Percentiles rank a stretch among this genome's conserved stretches.
These are phyloP conservation scores for Tinea trinotella DNA, from an alignment of 2,888 invertebrate species.

Conservation along the genomic window DNA sequence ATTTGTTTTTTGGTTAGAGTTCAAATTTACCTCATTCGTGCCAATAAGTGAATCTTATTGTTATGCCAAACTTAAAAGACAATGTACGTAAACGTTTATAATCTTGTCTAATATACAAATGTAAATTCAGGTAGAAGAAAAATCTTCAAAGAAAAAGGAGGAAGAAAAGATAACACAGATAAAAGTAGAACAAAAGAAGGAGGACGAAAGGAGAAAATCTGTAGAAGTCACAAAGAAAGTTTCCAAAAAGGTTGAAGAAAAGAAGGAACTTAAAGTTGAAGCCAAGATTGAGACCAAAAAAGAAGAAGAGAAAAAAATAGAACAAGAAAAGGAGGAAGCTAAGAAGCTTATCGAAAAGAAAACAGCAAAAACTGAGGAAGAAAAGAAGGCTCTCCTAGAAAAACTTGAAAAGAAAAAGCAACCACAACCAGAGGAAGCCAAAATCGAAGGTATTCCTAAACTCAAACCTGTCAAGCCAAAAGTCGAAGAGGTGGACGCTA, in stretches of 20 bases:
- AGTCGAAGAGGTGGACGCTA: constrained; percentile 58
- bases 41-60: too few relatives aligned
- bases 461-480: constrained; percentile 69
- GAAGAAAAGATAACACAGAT: constrained; percentile 52
- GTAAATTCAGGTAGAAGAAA: constrained; percentile 38
- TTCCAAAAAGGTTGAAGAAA: constrained; percentile 41
- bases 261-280: constrained; percentile 24
- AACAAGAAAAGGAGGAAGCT: constrained; percentile 61
- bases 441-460: constrained; percentile 75
- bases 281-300: constrained; percentile 34
- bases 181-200: constrained; percentile 48
- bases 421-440: constrained; percentile 61
- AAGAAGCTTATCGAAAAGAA: constrained; percentile 59
- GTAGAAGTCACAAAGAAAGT: constrained; percentile 31
- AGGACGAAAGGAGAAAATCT: constrained; percentile 20
- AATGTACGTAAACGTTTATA: too few relatives aligned
- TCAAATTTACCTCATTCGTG: too few relatives aligned
- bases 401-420: constrained; percentile 66
- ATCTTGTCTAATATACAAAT: constrained; percentile 26
- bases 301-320: constrained; percentile 42
- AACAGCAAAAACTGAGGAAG: constrained; percentile 63
- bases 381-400: constrained; percentile 64
- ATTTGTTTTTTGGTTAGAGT: too few relatives aligned
- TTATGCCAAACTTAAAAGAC: too few relatives aligned
- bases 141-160: constrained; percentile 30